Evolutionary conservation across 1,140 invertebrate genomes (phyloP).

Genomic region (Pogonomyrmex californicus): DNA sequence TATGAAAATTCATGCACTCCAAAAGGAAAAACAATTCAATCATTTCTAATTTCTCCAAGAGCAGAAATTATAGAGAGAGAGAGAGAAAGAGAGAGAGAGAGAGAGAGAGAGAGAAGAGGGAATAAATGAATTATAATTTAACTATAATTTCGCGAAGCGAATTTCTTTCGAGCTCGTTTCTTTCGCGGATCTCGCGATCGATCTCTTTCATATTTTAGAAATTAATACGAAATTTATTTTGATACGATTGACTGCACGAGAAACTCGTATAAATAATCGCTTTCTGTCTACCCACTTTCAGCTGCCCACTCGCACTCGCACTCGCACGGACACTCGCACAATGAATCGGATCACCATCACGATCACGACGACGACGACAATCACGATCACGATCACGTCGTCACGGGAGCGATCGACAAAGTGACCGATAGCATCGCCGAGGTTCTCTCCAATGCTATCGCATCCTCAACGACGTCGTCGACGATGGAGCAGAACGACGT

Average conservation of each 20-base stretch:
- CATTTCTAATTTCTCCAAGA: no score
- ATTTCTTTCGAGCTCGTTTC: background rate
- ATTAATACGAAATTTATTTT: background rate
- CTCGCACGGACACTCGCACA: slow-evolving; percentile 63
- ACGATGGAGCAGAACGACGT: background rate
- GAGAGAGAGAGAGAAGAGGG: no score
- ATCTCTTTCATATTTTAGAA: background rate
- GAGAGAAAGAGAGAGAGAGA: no score
- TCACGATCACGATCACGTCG: slow-evolving; percentile 61
- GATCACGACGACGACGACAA: slow-evolving; percentile 66
- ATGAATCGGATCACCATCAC: slow-evolving; percentile 61
- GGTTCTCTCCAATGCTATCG: slow-evolving; percentile 66
- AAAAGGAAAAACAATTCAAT: no score
- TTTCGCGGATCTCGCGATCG: background rate
- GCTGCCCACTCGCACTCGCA: background rate
- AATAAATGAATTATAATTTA: no score
- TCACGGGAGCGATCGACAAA: slow-evolving; percentile 71
- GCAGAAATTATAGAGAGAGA: no score
- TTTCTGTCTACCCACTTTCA: slow-evolving; percentile 73
- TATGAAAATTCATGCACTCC: no score
- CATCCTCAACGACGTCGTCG: slow-evolving; percentile 66
- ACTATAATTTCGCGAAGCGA: background rate
- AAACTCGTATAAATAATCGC: no score
- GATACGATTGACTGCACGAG: no score
- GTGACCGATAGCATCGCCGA: slow-evolving; percentile 73